A percentile compares a stretch with the other conserved stretches of the same genome.
Conservation (phyloP, 2,797 vertebrate species). For the Gouania willdenowi region DNA sequence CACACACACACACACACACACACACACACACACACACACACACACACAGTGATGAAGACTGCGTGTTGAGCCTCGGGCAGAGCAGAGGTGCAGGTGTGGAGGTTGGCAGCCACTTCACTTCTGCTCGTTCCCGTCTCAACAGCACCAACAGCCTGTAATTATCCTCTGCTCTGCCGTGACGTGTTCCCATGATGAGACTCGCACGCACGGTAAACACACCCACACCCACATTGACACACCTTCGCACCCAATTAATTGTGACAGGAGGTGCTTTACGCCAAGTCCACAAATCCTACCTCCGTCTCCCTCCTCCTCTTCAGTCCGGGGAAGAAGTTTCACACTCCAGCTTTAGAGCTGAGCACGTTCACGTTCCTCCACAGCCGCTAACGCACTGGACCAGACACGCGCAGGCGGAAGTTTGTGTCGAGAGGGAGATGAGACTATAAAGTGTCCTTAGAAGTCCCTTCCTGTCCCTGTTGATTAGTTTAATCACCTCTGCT, state of each 20-base stretch:
- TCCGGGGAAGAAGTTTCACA: constrained; percentile 11
- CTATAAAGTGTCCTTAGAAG: too few species aligned
- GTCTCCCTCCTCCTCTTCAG: too few species aligned
- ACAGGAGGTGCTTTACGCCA: constrained; percentile 51
- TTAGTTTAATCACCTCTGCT: constrained; percentile 46
- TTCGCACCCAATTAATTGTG: constrained; percentile 51
- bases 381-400: constrained; percentile 28
- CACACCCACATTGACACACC: constrained; percentile 24
- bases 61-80: constrained; percentile 62
- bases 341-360: constrained; percentile 21
- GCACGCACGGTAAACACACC: constrained; percentile 34
- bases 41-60: constrained; percentile 53
- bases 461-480: too few species aligned
- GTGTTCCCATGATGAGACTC: constrained; percentile 55
- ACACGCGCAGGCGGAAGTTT: constrained; percentile 21
- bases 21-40: too few species aligned
- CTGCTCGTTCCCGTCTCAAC: constrained; percentile 60
- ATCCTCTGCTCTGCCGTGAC: constrained; percentile 71
- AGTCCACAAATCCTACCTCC: constrained; percentile 48
- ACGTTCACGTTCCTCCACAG: not conserved
- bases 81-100: constrained; percentile 69
- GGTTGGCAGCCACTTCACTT: constrained; percentile 70
- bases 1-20: too few species aligned
- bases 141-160: constrained; percentile 71
- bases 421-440: constrained; percentile 16